Base-by-base conservation (phyloP, 1,140 invertebrate genomes). In the Drosophila saltans region DNA sequence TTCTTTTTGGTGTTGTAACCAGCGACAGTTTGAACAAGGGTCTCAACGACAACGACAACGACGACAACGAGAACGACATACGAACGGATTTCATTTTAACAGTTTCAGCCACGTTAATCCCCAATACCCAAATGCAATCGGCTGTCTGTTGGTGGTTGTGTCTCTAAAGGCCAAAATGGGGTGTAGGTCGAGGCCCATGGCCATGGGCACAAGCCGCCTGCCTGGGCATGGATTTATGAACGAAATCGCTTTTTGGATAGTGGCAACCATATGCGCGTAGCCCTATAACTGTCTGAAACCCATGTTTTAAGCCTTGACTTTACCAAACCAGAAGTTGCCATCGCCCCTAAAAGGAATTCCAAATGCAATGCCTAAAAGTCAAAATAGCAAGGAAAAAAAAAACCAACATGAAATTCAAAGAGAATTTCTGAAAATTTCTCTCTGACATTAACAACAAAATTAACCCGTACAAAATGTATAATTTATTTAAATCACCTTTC, bases 121-220 rank as follows among this genome's bases (percentile, higher is more conserved):
- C 84, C 84, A 89, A 88, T 89, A 88, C 84, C 84, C 83, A 89
- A 88, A 89, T 88, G 83, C 84, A 88, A 88, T 88, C 84, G 83
- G 72, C 75, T 89, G 63, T 75, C 84, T 80, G 66, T 73, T 71
- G 66, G 69, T 74, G 77, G 64, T 57, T 68, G 52, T 72, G 58
- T 63, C 70, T 70, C 73, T 60, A 72, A 85, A 85, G 78, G 81
- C 82, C 78, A 70, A 43, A 36, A 58, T 63, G 45, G 21, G 3
- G 45, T 52, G 24, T 52, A 43, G 41, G 45, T 26, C 45, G 45
- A 10, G 45, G 24, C 45, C 45, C 45, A 52, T 52, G 45, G 45
- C 45, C 45, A 52, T 26, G 45, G 45, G 21, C 6, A 21, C 61
- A 16, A 72, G 45, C 61, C 56, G 56, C 56, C 64, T 4, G 58